phyloP scores from a whole-genome alignment of 64 coral and sea anemone species.

The Acropora yongei region DNA sequence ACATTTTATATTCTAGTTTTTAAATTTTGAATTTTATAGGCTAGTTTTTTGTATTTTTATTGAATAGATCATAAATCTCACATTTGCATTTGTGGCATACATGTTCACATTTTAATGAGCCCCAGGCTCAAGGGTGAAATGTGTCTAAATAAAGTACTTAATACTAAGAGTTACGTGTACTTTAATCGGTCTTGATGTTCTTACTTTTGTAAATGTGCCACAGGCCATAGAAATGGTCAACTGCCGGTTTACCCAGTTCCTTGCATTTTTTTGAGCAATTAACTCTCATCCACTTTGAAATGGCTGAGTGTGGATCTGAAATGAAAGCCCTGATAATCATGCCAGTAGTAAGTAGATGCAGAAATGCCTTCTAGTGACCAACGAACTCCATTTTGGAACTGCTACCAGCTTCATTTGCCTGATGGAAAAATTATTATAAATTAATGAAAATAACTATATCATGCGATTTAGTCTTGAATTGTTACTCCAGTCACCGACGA shows the following conservation, averaged over 20 bases:
- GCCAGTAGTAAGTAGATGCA: conserved; percentile 28
- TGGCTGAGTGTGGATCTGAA: conserved; percentile 41
- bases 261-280: conserved; percentile 48
- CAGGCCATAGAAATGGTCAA: conserved; percentile 53
- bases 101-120: conserved; percentile 11
- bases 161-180: neutral
- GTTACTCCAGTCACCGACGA: neutral
- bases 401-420: conserved; percentile 25
- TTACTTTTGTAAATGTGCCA: conserved; percentile 73
- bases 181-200: neutral
- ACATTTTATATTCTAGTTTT: too few relatives aligned
- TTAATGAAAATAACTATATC: neutral
- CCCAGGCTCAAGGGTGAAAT: neutral
- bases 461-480: neutral
- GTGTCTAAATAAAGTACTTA: neutral
- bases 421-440: neutral
- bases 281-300: conserved; percentile 69
- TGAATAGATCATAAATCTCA: too few relatives aligned
- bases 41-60: too few relatives aligned
- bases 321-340: conserved; percentile 51
- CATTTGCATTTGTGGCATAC: neutral
- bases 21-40: too few relatives aligned
- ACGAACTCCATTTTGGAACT: conserved; percentile 54
- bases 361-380: conserved; percentile 27
- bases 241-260: conserved; percentile 46